A percentile compares a stretch with the other conserved stretches of the same genome.
phyloP scores from a whole-genome alignment of 2,888 invertebrate genomes.

The Marronus borbonicus region DNA sequence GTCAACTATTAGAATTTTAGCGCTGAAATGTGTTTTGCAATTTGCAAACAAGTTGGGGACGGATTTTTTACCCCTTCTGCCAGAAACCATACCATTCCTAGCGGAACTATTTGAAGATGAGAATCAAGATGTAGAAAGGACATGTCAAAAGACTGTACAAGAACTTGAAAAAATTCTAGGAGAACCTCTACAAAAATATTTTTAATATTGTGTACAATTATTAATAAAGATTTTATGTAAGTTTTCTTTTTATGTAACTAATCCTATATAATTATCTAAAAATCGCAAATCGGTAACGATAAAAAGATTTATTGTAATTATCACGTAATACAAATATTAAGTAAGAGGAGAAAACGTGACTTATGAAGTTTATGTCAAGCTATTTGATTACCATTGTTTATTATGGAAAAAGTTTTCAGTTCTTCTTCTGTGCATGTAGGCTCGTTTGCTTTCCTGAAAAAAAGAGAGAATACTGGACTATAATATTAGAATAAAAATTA shows the following conservation, averaged over 20 bases:
- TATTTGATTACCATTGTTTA: constrained; percentile 46
- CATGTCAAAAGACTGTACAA: constrained; percentile 85
- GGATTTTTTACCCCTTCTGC: constrained; percentile 89
- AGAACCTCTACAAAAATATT: constrained; percentile 92
- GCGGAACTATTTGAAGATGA: constrained; percentile 95
- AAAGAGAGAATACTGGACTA: constrained; percentile 27
- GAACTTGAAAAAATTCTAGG: constrained; percentile 90
- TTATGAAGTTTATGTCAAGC: constrained; percentile 43
- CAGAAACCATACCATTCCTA: constrained; percentile 95
- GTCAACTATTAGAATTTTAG: constrained; percentile 81
- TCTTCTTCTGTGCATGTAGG: constrained; percentile 68
- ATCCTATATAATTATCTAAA: not conserved
- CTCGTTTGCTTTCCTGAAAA: constrained; percentile 68
- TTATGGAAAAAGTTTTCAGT: constrained; percentile 60
- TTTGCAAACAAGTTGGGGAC: constrained; percentile 89
- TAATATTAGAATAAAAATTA: no score
- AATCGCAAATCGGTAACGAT: not conserved
- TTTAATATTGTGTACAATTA: constrained; percentile 70
- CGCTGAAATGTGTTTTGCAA: constrained; percentile 82
- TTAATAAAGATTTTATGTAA: not conserved
- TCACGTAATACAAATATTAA: constrained; percentile 17
- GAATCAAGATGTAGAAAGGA: constrained; percentile 84
- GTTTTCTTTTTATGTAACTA: constrained; percentile 2
- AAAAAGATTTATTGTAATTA: not conserved
- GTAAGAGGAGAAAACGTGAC: constrained; percentile 22